Evolutionary conservation across 2,797 vertebrate species (phyloP), one percentile per base, ranked within the genome.

Genomic region (Meriones psammophilus): DNA sequence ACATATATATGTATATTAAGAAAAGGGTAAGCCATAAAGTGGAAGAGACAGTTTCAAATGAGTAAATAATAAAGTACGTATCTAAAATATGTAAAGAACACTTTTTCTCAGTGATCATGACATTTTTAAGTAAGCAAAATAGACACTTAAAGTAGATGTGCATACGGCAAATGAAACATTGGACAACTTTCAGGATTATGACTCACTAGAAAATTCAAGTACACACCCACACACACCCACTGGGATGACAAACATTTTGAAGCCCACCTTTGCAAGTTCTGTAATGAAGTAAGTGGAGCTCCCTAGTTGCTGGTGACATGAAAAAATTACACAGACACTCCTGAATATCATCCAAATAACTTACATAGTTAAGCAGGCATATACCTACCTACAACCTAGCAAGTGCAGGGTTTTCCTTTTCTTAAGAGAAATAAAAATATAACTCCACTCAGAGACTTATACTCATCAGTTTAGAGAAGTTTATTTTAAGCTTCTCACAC

Each of bases 361-460:
- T 77, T 77, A 36, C 12, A 50, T 36, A 62, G 62, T 50, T 46
- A 78, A 71, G 69, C 17, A 36, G 33, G 39, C 24, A 39, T n/a
- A 54, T 46, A 71, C 54, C 91, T 85, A 91, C 30, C 88, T 42
- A 89, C 54, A 93, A 18, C 54, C 50, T n/a, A 90, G 42, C 24
- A 86, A 86, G n/a, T 73, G 46, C 85, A 54, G 71, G 50, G 26
- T 84, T 95, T 66, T n/a, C 56, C 71, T 93, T 90, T 90, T 91
- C 64, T 88, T 26, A 93, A 92, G 77, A 95, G 92, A 94, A 97
- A 94, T 80, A 86, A 95, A 96, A 97, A 24, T 56, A 50, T 22
- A 94, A 92, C 50, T 69, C 68, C n/a, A 73, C 50, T 42, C 77
- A 66, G 94, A 97, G 86, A 81, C 66, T 62, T 62, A 14, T 64